phyloP scores from a whole-genome alignment of 2,113 vertebrate genomes.

The Rhinichthys klamathensis region DNA sequence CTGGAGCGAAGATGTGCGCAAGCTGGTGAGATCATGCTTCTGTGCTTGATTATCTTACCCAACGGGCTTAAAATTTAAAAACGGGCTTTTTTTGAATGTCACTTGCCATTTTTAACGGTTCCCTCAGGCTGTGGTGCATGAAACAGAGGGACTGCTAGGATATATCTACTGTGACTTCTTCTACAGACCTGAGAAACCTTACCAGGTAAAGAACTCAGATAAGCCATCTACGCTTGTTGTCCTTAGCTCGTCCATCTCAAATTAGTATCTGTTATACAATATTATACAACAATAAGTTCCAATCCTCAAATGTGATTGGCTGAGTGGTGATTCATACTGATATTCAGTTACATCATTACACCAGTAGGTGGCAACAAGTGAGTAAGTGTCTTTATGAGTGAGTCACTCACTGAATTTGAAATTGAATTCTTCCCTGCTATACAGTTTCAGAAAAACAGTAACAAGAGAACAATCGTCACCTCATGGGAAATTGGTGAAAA shows the following conservation, averaged over 20 bases:
- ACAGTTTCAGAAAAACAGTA: no score
- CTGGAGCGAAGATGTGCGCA: constrained; percentile 92
- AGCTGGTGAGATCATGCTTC: constrained; percentile 80
- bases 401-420: no score
- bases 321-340: no score
- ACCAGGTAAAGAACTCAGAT: constrained; percentile 83
- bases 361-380: no score
- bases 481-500: no score
- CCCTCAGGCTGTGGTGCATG: constrained; percentile 91
- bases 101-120: constrained; percentile 37
- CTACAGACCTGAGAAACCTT: constrained; percentile 88
- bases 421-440: no score
- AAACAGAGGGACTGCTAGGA: constrained; percentile 91
- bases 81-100: background rate
- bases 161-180: constrained; percentile 99
- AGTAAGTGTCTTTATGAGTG: no score
- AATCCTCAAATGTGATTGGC: no score
- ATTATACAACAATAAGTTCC: background rate
- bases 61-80: background rate
- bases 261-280: background rate
- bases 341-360: no score
- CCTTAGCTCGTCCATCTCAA: background rate
- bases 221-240: background rate
- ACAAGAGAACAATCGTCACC: no score
- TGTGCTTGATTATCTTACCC: constrained; percentile 5